These are phyloP conservation scores for Nansenia antarctica DNA, from an alignment of 2,113 vertebrate species.

Conservation along the genomic window DNA sequence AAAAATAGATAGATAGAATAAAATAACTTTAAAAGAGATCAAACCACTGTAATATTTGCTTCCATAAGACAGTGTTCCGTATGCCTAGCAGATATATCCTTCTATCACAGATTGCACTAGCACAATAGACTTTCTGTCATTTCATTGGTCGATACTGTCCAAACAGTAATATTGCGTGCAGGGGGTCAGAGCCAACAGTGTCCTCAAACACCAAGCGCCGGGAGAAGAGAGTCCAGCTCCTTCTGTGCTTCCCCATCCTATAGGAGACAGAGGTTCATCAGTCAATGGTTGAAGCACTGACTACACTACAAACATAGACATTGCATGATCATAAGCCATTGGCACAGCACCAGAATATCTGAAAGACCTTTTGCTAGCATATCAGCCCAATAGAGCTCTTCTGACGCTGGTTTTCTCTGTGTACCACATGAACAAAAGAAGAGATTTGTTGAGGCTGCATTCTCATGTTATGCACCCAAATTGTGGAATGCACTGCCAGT, in stretches of 20 bases:
- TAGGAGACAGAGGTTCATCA: slow-evolving; percentile 38
- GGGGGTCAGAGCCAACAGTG: background rate
- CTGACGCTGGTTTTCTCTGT: too few species aligned
- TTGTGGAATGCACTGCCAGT: too few species aligned
- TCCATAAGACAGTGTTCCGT: background rate
- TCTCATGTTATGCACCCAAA: too few species aligned
- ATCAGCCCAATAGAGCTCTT: too few species aligned
- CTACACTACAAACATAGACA: background rate
- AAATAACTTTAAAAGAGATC: background rate
- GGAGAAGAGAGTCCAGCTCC: slow-evolving; percentile 80
- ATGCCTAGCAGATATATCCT: background rate
- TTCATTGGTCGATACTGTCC: background rate
- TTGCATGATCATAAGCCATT: background rate
- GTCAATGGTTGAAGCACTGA: background rate
- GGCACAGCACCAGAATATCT: too few species aligned
- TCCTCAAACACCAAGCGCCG: slow-evolving; percentile 71
- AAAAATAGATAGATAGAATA: too few species aligned
- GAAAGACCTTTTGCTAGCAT: too few species aligned
- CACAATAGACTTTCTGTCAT: background rate
- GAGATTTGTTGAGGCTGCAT: too few species aligned
- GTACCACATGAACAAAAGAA: too few species aligned
- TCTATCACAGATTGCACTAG: slow-evolving; percentile 57
- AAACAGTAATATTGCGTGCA: background rate
- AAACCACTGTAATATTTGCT: background rate
- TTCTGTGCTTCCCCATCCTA: slow-evolving; percentile 89